Evolutionary conservation across 2,797 vertebrate species (phyloP).

Genomic region (Hybognathus amarus): DNA sequence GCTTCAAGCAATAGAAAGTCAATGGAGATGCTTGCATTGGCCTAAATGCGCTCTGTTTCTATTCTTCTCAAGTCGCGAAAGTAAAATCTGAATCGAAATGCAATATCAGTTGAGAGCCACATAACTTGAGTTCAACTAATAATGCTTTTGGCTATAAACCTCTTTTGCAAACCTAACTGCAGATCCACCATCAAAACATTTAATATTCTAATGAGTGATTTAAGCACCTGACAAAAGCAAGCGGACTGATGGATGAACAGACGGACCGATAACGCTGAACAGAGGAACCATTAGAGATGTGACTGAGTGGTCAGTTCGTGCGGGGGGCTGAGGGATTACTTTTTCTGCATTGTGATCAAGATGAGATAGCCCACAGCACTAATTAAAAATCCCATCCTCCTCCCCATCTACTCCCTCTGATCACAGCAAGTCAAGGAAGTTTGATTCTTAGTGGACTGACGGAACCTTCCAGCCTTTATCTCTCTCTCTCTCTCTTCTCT

Average conservation of each 20-base stretch:
- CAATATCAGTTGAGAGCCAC: background rate
- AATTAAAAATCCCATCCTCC: conserved; percentile 81
- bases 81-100: background rate
- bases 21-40: too few species aligned
- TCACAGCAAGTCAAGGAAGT: conserved; percentile 73
- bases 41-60: too few species aligned
- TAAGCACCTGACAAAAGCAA: conserved; percentile 79
- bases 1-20: too few species aligned
- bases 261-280: conserved; percentile 58
- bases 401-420: conserved; percentile 79
- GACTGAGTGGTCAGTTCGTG: conserved; percentile 73
- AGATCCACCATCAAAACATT: conserved; percentile 76
- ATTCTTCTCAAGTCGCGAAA: background rate
- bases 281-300: conserved; percentile 80
- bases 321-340: conserved; percentile 69
- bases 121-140: background rate
- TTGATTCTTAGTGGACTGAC: conserved; percentile 73
- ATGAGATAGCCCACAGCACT: conserved; percentile 81
- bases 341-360: conserved; percentile 75
- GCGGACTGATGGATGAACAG: conserved; percentile 72
- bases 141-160: conserved; percentile 66
- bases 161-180: conserved; percentile 72
- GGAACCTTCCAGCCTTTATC: conserved; percentile 21
- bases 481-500: conserved; percentile 36
- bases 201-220: conserved; percentile 77